Evolutionary conservation across 2,113 vertebrate species (phyloP), one percentile per base, ranked within the genome.

Genomic region (Serilophus lunatus): DNA sequence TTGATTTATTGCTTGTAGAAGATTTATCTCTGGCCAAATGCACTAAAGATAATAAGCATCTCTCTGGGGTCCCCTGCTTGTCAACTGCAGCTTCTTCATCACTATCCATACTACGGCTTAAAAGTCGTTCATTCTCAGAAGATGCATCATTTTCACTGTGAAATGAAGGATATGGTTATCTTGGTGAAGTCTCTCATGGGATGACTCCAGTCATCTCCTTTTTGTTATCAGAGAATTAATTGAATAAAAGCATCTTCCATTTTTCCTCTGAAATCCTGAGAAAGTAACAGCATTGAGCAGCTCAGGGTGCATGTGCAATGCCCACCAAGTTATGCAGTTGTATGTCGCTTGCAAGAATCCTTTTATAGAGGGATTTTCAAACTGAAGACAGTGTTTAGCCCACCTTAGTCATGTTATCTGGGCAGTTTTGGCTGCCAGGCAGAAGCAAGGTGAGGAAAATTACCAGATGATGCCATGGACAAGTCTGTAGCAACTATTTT

Each of bases 21-120:
- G 98, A 95, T 82, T 98, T 98, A 82, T 99, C 98, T 66, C 98
- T 97, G 53, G 99, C 98, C 96, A 99, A 95, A 94, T 99, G 99
- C 28, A 99, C 99, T 93, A 99, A 97, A 0, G 99, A 99, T 83
- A 99, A 96, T 92, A 99, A 97, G 86, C 99, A 99, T 75, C 99
- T 98, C 94, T 99, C 99, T 0, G 98, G 97, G 23, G 97, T 98
- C 13, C 98, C 99, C 93, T 99, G 99, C 90, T 99, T 99, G 88
- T 99, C 99, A 11, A 98, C 96, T 4, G 99, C 98, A 1, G 98
- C 98, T 93, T 99, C 99, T 95, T 99, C 99, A 5, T 99, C 99
- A 1, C 99, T 99, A 96, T 99, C 99, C 33, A 99, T 99, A 82
- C 99, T 99, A 19, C 99, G 98, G 80, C 99, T 99, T 96, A 99